Base-by-base conservation (phyloP, 1,140 invertebrate species). In the Heterodera carotae region DNA sequence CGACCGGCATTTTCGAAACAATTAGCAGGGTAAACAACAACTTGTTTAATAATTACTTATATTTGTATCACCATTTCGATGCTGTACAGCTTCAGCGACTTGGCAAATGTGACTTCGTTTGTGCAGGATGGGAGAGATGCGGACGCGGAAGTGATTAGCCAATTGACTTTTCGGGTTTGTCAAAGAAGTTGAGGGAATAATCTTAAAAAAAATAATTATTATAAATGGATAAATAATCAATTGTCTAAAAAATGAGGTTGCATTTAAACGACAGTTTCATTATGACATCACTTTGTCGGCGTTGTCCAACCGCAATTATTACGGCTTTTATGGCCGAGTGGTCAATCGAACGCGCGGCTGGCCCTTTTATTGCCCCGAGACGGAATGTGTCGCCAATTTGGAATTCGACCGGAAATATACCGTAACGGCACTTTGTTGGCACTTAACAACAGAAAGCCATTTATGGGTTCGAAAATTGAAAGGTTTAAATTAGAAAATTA, bases 311-410 rank as follows among this genome's bases (percentile, higher is more conserved):
- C 43, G 31, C 12, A 53, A 53, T 22, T 53, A 53, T 53, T n/a
- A 69, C 22, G 82, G 48, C 29, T 59, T 77, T 43, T 69, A 69
- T 10, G 59, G 77, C 5, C 53, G 60, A 33, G 71, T 80, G 25
- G 66, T 82, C 43, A 31, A 56, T 2, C 56, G 68, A 79, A 82
- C 84, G 69, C 18, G 27, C 10, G 68, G 25, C 22, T 82, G 81
- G 81, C 81, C 81, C 12, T 82, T 82, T 78, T 82, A 82, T 66
- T 82, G 81, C 70, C 68, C 68, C n/a, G 62, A 60, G 6, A 84
- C 48, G 48, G 48, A 53, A 15, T 53, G 48, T 2, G 84, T 27
- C 82, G 72, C 79, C n/a, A 71, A 53, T 80, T 43, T 22, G 82
- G 82, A 5, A 31, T 36, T 22, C 56, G 66, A 43, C 53, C 82